These are phyloP conservation scores for Tolmerus cingulatus DNA, from an alignment of 2,888 invertebrate species.

Conservation along the genomic window DNA sequence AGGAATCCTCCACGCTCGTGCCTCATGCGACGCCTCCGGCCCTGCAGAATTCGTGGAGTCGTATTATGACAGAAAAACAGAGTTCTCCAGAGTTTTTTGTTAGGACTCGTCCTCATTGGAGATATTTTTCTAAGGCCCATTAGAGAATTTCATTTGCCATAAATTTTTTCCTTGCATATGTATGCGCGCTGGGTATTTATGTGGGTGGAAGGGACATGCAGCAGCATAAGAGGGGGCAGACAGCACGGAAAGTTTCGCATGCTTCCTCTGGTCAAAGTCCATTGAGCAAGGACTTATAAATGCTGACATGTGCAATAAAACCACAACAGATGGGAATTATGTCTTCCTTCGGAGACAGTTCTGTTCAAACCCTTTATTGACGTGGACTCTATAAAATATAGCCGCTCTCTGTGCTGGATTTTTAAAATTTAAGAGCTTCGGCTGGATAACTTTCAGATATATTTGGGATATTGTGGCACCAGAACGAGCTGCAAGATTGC, in stretches of 20 bases:
- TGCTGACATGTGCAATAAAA: constrained; percentile 29
- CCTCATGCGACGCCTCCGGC: background rate
- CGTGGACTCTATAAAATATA: background rate
- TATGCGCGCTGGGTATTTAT: background rate
- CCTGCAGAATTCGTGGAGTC: background rate
- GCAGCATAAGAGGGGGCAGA: background rate
- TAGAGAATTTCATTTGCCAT: constrained; percentile 19
- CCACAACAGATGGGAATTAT: constrained; percentile 26
- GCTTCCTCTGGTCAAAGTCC: background rate
- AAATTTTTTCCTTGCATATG: background rate
- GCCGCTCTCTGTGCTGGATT: background rate
- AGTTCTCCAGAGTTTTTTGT: background rate
- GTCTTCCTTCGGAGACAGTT: background rate
- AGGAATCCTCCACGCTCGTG: background rate
- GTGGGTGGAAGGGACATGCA: background rate
- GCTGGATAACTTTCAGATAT: background rate
- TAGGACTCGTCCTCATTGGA: background rate
- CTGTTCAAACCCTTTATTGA: background rate
- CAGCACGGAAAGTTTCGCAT: background rate
- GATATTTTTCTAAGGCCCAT: constrained; percentile 2
- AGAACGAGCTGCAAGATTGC: background rate
- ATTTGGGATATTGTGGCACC: background rate
- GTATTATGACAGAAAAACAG: background rate
- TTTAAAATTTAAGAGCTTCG: background rate
- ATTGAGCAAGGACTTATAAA: constrained; percentile 18